These are phyloP conservation scores for Mastacembelus armatus DNA, from an alignment of 2,797 vertebrate genomes.

Conservation along the genomic window DNA sequence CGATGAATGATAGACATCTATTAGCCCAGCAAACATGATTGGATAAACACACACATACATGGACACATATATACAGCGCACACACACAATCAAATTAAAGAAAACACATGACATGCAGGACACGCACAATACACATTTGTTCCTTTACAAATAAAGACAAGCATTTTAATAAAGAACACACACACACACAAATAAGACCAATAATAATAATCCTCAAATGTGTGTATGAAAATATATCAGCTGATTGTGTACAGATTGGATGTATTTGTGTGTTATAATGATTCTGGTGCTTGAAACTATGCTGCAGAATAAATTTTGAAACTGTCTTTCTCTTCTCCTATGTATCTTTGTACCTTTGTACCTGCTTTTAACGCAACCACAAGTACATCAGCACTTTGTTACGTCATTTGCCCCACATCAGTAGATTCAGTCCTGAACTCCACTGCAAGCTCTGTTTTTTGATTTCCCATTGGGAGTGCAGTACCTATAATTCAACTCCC, in stretches of 20 bases:
- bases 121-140: too few relatives aligned
- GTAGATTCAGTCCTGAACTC: constrained; percentile 6
- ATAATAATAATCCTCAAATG: background rate
- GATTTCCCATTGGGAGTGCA: background rate
- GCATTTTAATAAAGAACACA: too few relatives aligned
- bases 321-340: constrained; percentile 21
- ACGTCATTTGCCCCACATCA: constrained; percentile 46
- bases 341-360: constrained; percentile 19
- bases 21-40: background rate
- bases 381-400: constrained; percentile 52
- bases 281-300: constrained; percentile 37
- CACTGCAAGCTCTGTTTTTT: background rate
- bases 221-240: constrained; percentile 41
- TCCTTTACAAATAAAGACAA: too few relatives aligned
- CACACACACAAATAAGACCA: too few relatives aligned
- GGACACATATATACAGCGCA: background rate
- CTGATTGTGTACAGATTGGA: constrained; percentile 35
- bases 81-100: too few relatives aligned
- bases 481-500: background rate
- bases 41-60: background rate
- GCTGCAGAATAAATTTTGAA: constrained; percentile 47
- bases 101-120: too few relatives aligned
- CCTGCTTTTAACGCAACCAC: constrained; percentile 30
- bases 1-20: constrained; percentile 9
- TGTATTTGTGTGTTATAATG: constrained; percentile 16